Conservation (phyloP, 2,797 vertebrate species). For the Galaxias olidus region DNA sequence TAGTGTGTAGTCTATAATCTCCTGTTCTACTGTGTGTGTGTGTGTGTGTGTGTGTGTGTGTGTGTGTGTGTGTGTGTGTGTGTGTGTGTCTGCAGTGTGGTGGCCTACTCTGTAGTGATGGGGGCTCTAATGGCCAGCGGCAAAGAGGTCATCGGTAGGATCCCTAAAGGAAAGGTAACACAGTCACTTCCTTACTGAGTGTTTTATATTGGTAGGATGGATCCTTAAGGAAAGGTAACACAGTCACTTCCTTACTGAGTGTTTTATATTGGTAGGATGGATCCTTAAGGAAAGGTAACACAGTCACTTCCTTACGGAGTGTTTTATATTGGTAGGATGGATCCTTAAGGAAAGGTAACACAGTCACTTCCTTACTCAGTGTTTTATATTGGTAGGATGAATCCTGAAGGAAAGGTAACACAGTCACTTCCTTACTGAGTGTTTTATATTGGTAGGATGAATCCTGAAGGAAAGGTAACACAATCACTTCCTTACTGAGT, state of each 20-base stretch:
- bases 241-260: neutral
- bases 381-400: too few species aligned
- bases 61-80: constrained; percentile 21
- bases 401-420: constrained; percentile 94
- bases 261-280: too few species aligned
- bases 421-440: neutral
- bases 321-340: too few species aligned
- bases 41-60: constrained; percentile 17
- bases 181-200: neutral
- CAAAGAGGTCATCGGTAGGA: constrained; percentile 91
- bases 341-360: constrained; percentile 94
- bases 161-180: constrained; percentile 94
- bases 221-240: constrained; percentile 96
- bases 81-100: constrained; percentile 80
- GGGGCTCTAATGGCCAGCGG: constrained; percentile 96
- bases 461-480: constrained; percentile 92
- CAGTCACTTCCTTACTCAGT: neutral
- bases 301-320: neutral
- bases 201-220: too few species aligned
- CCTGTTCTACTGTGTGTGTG: neutral
- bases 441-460: too few species aligned
- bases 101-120: constrained; percentile 96
- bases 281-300: constrained; percentile 94
- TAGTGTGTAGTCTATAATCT: too few species aligned
- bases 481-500: neutral